Conservation (phyloP, 2,113 vertebrate genomes). For the Spermophilus dauricus region DNA sequence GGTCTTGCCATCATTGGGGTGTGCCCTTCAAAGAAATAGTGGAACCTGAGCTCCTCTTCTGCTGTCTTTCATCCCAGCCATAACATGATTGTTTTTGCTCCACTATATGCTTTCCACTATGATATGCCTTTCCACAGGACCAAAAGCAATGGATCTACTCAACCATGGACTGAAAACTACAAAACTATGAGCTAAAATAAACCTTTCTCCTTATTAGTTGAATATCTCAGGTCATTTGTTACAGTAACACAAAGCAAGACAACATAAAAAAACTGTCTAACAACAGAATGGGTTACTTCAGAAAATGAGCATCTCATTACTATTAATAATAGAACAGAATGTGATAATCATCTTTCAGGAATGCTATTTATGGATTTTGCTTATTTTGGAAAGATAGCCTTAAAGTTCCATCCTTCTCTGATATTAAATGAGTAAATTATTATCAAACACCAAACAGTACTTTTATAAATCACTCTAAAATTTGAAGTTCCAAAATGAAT, state of each 20-base stretch:
- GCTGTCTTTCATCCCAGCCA: background rate
- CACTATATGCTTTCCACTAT: too few relatives aligned
- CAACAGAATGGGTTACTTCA: background rate
- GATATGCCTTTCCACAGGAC: too few relatives aligned
- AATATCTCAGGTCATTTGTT: background rate
- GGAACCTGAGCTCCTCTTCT: background rate
- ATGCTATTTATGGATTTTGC: background rate
- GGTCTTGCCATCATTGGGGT: background rate
- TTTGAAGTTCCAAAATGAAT: background rate
- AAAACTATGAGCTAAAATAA: background rate
- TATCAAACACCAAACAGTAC: background rate
- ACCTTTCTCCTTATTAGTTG: background rate
- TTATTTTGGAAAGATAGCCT: background rate
- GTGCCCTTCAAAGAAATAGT: background rate
- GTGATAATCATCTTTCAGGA: background rate
- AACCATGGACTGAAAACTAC: background rate
- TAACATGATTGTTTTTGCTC: background rate
- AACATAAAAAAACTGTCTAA: background rate
- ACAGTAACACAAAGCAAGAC: background rate
- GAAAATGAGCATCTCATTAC: background rate
- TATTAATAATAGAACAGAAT: background rate
- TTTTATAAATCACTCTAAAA: conserved; percentile 4
- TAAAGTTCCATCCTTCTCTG: background rate
- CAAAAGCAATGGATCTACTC: too few relatives aligned
- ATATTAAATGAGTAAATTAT: conserved; percentile 35